phyloP scores from a whole-genome alignment of 2,888 invertebrate species.

The Hydraecia micacea region DNA sequence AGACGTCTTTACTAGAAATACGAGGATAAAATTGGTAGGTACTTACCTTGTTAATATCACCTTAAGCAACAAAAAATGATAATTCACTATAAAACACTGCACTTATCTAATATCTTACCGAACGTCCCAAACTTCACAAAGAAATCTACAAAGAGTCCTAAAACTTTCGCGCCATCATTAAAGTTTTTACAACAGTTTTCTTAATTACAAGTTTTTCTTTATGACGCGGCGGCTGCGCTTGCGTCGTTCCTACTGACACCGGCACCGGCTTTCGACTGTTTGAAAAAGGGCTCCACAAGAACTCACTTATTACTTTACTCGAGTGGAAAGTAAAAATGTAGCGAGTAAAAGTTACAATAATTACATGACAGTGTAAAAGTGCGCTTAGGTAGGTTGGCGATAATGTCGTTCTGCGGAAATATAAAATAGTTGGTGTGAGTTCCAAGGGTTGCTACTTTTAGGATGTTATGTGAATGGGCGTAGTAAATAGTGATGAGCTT shows the following conservation, averaged over 20 bases:
- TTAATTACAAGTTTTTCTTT: constrained; percentile 65
- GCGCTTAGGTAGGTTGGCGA: constrained; percentile 42
- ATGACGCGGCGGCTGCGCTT: constrained; percentile 61
- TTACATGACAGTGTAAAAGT: constrained; percentile 68
- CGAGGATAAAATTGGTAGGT: constrained; percentile 2
- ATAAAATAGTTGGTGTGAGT: constrained; percentile 18
- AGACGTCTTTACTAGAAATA: constrained; percentile 12
- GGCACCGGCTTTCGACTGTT: constrained; percentile 78
- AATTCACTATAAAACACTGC: constrained; percentile 37
- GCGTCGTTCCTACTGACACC: constrained; percentile 62
- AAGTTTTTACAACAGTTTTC: constrained; percentile 31
- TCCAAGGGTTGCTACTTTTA: background rate
- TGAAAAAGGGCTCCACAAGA: constrained; percentile 81
- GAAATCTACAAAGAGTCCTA: background rate
- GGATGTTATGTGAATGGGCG: constrained; percentile 12
- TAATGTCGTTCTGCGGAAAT: constrained; percentile 21
- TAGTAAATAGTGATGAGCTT: background rate
- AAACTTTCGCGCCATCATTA: constrained; percentile 15
- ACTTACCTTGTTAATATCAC: constrained; percentile 43
- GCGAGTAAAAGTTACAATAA: constrained; percentile 78
- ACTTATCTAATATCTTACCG: background rate
- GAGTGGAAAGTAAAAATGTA: constrained; percentile 82
- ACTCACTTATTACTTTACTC: constrained; percentile 67
- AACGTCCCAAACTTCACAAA: background rate
- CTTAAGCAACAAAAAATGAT: background rate